Evolutionary conservation across 2,888 invertebrate genomes (phyloP), one percentile per base, ranked within the genome.

Genomic region (Timema cristinae): DNA sequence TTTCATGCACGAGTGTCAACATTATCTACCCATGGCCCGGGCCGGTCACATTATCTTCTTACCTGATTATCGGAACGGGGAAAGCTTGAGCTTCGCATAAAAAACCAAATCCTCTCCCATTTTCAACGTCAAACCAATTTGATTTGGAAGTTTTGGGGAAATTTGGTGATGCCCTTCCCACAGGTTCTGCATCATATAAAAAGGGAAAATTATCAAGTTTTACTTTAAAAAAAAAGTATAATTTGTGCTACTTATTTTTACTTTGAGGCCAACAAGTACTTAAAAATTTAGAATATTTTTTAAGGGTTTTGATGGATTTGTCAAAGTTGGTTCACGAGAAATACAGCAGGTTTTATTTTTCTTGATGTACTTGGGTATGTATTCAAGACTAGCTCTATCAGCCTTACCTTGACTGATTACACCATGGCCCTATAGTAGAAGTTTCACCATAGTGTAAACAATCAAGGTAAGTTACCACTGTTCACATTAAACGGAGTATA

Each of bases 161-260:
- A 72, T 85, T 81, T 71, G 86, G 86, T 68, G 85, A 86, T 78
- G 86, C 86, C 75, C 86, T 85, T 74, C 87, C 87, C 70, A 78
- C 77, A 15, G 79, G 77, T 69, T 79, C 79, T 79, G 73, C 68
- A 70, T 16, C 11, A 13, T n/a, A 67, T n/a, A 50, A 56, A 56
- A 67, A 6, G 48, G 52, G 15, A 11, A 54, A 54, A 13, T 54
- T 13, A 54, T n/a, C 54, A n/a, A 54, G 54, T n/a, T 54, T 11
- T 4, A 54, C 54, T 13, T 54, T 54, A 47, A 32, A 32, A 32
- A 32, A 4, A 32, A 32, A 32, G 1, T 2, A 32, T 32, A 6
- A 61, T 16, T 16, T 61, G 15, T 47, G 15, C n/a, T 47, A 47
- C 61, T 61, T 61, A 61, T 11, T 61, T 61, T 16, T 47, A 61